Conservation (phyloP, 2,888 invertebrate genomes). For the Limenitis camilla region DNA sequence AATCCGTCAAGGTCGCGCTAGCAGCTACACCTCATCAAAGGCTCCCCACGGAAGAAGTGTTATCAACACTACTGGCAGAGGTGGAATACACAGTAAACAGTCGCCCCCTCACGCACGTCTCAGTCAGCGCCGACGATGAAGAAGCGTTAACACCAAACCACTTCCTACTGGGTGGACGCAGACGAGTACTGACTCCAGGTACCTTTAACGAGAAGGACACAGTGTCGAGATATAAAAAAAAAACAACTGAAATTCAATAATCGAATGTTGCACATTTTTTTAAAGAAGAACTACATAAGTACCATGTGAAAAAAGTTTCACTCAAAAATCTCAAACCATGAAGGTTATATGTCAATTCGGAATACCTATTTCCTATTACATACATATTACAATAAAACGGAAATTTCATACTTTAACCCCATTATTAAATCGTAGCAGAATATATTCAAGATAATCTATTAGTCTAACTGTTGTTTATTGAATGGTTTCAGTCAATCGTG, state of each 20-base stretch:
- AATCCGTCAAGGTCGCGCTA: too few relatives aligned
- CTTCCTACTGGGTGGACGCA: constrained; percentile 16
- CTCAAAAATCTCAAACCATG: too few relatives aligned
- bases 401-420: too few relatives aligned
- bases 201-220: constrained; percentile 9
- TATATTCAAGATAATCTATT: constrained; percentile 16
- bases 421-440: constrained; percentile 20
- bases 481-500: constrained; percentile 24
- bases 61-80: constrained; percentile 16
- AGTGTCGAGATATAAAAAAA: too few relatives aligned
- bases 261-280: too few relatives aligned
- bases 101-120: constrained; percentile 29
- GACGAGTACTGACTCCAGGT: neutral
- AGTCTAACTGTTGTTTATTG: constrained; percentile 23
- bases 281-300: too few relatives aligned
- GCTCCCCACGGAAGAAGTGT: constrained; percentile 16
- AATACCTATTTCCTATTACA: too few relatives aligned
- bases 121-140: constrained; percentile 22
- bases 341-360: too few relatives aligned
- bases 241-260: too few relatives aligned
- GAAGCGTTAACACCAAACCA: constrained; percentile 30
- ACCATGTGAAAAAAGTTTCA: too few relatives aligned
- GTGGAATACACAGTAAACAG: constrained; percentile 16
- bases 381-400: too few relatives aligned
- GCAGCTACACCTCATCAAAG: constrained; percentile 2